phyloP scores from a whole-genome alignment of 2,797 vertebrate species.

The Cossypha polioptera region DNA sequence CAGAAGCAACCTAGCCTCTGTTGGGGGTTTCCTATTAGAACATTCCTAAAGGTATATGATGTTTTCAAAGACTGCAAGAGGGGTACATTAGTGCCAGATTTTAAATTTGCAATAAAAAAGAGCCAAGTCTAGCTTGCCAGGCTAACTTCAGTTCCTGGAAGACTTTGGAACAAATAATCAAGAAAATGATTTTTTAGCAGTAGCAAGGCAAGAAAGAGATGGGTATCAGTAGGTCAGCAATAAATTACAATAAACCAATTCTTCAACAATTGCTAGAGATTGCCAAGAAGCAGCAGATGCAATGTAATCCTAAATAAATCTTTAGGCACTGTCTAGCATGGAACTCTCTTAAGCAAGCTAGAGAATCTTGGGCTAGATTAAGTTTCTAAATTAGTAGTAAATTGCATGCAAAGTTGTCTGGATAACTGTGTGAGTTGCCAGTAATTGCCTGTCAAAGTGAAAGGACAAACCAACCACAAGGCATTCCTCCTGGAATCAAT shows the following conservation, averaged over 20 bases:
- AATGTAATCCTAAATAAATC: neutral
- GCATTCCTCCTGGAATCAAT: neutral
- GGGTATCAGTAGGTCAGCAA: neutral
- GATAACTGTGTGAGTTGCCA: neutral
- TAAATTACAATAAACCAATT: neutral
- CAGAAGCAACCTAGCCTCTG: neutral
- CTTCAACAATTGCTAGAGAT: neutral
- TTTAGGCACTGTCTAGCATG: neutral
- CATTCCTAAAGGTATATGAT: neutral
- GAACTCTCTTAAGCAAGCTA: neutral
- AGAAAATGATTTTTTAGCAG: neutral
- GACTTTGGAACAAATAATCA: neutral
- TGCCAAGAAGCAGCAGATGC: neutral
- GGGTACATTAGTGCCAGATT: neutral
- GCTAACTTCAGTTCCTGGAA: neutral
- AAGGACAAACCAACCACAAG: neutral
- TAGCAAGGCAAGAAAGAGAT: neutral
- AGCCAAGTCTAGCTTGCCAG: neutral
- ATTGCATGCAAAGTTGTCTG: neutral
- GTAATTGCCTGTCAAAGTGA: neutral
- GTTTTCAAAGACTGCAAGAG: neutral
- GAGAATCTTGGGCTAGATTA: neutral
- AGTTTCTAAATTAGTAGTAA: neutral
- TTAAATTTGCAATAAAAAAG: neutral
- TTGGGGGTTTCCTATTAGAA: neutral